Conservation (phyloP, 2,888 invertebrate species). For the Tenthredo amoena region DNA sequence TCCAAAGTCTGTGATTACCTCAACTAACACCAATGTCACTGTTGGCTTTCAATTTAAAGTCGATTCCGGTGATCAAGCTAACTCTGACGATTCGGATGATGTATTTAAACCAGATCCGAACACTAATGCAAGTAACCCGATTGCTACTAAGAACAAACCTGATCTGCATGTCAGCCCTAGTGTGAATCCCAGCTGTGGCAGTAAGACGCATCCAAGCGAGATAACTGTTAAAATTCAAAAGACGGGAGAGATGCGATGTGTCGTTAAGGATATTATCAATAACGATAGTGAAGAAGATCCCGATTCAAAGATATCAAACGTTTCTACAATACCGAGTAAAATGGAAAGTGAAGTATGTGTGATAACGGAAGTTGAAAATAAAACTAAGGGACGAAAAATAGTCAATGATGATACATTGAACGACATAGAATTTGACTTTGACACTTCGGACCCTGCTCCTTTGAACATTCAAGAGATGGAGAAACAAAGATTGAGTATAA, state of each 20-base stretch:
- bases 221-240: conserved; percentile 51
- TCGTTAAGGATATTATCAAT: conserved; percentile 50
- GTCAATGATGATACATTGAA: neutral
- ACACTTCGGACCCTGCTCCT: conserved; percentile 60
- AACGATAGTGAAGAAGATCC: conserved; percentile 5
- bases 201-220: conserved; percentile 30
- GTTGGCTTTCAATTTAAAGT: conserved; percentile 65
- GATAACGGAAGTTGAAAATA: neutral
- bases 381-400: neutral
- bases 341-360: conserved; percentile 18
- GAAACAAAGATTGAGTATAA: neutral
- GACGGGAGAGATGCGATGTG: conserved; percentile 50
- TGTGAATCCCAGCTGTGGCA: conserved; percentile 35
- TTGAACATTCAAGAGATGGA: conserved; percentile 5
- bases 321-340: neutral
- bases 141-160: conserved; percentile 42
- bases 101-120: conserved; percentile 59
- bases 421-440: conserved; percentile 56
- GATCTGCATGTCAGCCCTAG: conserved; percentile 30
- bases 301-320: conserved; percentile 14
- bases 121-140: conserved; percentile 39
- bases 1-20: conserved; percentile 78
- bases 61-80: conserved; percentile 57
- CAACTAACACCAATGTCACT: conserved; percentile 66
- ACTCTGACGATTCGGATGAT: conserved; percentile 63